Evolutionary conservation across 2,113 vertebrate genomes (phyloP), one percentile per base, ranked within the genome.

Genomic region (Heteronetta atricapilla): DNA sequence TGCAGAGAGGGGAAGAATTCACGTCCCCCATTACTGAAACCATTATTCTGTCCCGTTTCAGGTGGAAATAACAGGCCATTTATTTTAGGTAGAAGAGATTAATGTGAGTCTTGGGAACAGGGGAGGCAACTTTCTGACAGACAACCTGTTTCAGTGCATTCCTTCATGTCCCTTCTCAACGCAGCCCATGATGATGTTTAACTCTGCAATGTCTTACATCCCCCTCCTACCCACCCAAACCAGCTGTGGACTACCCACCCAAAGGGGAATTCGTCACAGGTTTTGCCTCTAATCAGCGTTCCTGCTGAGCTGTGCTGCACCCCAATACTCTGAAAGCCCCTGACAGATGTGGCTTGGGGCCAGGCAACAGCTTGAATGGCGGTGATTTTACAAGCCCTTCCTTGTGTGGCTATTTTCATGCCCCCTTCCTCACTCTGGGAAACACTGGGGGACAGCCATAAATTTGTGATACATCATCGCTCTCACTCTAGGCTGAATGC

Each of bases 391-490:
- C 44, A 64, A 93, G 50, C 62, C 60, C 56, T 89, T 75, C 86
- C 86, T 64, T 70, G 75, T 28, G 79, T 80, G 78, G 62, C 86
- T 88, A 59, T 64, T 97, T 96, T 82, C 72, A 44, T 63, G 74
- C 91, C 74, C 87, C 72, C 17, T 89, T 89, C 58, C 84, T 92
- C 29, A 34, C 91, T 96, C 64, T 34, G 78, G 91, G 86, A 94
- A 97, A 84, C 60, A 8, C 78, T 13, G 6, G 52, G 96, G 94
- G 69, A 95, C 91, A 79, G 73, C 90, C 94, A 66, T 97, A 96
- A 96, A 96, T 96, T 63, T 23, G 69, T 78, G 93, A 78, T 74
- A 55, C 94, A 86, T 97, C 96, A 90, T 95, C 70, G 13, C 93
- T 88, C 7, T 70, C 58, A 2, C 88, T 91, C 34, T 5, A 10